These are phyloP conservation scores for Philypnodon macrostomus DNA, from an alignment of 2,797 vertebrate genomes.

Conservation along the genomic window DNA sequence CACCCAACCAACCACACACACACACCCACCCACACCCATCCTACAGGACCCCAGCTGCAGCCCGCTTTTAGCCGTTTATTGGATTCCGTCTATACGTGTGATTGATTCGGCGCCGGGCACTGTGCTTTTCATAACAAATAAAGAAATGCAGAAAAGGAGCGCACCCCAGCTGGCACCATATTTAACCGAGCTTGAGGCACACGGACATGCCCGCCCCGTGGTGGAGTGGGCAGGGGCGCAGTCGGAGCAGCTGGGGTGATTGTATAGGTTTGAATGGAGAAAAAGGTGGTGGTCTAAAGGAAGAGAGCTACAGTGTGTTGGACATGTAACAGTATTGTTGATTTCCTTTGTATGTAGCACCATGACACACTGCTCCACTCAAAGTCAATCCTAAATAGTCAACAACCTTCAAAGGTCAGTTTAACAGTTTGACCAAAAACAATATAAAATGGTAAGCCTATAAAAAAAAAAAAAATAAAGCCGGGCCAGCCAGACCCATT, in stretches of 20 bases:
- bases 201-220: slow-evolving; percentile 56
- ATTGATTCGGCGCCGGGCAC: slow-evolving; percentile 79
- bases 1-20: slow-evolving; percentile 34
- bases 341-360: too few relatives aligned
- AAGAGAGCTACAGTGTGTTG: too few relatives aligned
- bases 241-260: slow-evolving; percentile 47
- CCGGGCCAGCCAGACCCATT: too few relatives aligned
- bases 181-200: slow-evolving; percentile 59
- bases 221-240: slow-evolving; percentile 27
- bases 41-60: slow-evolving; percentile 81
- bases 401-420: too few relatives aligned
- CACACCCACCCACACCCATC: slow-evolving; percentile 31
- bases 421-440: too few relatives aligned
- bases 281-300: slow-evolving; percentile 17
- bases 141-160: slow-evolving; percentile 22
- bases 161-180: slow-evolving; percentile 69
- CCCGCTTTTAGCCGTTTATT: slow-evolving; percentile 73
- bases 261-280: slow-evolving; percentile 34
- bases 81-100: slow-evolving; percentile 85
- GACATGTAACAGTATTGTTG: too few relatives aligned
- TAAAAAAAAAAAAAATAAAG: too few relatives aligned
- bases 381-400: too few relatives aligned
- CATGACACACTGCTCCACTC: too few relatives aligned
- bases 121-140: slow-evolving; percentile 60
- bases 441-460: too few relatives aligned